Conservation (phyloP, 2,113 vertebrate species). For the Vulpes ferrilata region DNA sequence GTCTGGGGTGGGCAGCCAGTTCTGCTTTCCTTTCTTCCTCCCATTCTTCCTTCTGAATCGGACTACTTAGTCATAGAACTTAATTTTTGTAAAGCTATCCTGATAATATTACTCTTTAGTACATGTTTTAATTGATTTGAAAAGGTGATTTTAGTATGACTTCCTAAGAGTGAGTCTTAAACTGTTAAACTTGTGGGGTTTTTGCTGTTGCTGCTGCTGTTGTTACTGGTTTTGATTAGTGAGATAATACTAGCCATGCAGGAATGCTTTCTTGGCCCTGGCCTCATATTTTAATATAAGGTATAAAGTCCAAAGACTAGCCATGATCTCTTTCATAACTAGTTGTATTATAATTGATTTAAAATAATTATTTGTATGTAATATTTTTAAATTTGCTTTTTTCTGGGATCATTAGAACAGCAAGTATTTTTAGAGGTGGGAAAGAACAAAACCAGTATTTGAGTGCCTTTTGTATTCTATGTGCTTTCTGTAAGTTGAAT, state of each 20-base stretch:
- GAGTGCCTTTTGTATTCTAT: neutral
- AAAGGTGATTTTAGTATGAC: neutral
- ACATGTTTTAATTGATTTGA: constrained; percentile 1
- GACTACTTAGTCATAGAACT: neutral
- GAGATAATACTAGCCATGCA: neutral
- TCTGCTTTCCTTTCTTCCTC: neutral
- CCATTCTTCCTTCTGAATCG: neutral
- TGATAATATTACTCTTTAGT: neutral
- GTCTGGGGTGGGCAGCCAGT: neutral
- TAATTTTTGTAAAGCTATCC: neutral
- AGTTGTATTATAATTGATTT: constrained; percentile 7
- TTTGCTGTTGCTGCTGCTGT: neutral
- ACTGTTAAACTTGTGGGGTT: neutral
- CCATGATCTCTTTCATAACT: constrained; percentile 24
- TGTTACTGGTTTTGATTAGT: neutral
- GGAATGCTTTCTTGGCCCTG: neutral
- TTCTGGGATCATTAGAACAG: neutral
- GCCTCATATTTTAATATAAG: neutral
- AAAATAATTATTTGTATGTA: constrained; percentile 31
- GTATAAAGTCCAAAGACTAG: neutral
- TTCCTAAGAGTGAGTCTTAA: neutral
- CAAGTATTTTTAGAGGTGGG: neutral
- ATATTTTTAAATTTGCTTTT: neutral
- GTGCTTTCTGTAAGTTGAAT: neutral
- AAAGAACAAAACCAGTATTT: constrained; percentile 4